Evolutionary conservation across 2,888 invertebrate species (phyloP), one percentile per base, ranked within the genome.

Genomic region (Ferdinandea cuprea): DNA sequence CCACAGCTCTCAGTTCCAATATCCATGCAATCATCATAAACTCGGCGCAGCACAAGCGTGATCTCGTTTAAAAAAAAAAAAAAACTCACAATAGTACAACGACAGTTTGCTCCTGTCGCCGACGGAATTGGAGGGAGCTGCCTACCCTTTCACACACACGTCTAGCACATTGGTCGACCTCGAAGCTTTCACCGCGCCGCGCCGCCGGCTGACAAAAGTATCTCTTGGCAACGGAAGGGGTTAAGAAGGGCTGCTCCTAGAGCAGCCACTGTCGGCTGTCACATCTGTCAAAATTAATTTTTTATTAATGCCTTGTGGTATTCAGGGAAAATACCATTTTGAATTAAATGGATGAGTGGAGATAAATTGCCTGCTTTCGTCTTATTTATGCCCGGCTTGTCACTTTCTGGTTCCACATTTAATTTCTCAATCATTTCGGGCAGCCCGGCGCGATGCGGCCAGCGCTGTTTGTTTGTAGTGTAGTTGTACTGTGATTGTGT

Each of bases 341-440:
- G 71, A 81, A 81, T 76, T 76, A 81, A 76, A 81, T 54, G 81
- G 76, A 59, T 76, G 81, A 81, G 76, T 65, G 81, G 71, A 81
- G 76, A 81, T 81, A 81, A 81, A 81, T 81, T 81, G 81, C 76
- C 76, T 81, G 76, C 63, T 81, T 81, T 81, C 71, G 69, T 81
- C 81, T 81, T 76, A 81, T 76, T 76, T 81, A 81, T 81, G 76
- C 65, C 54, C 44, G 63, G 76, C 69, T 50, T 81, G 76, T 81
- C 81, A 81, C 69, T 76, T 71, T 71, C 58, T 65, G 58, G 76
- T 32, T 54, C 46, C 76, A 59, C 76, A 65, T 66, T 61, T 81
- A 63, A 76, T 76, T 81, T 81, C 71, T 76, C 76, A 81, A 81
- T 81, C 76, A 76, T 46, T 52, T 32, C 58, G 35, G 44, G 44